A percentile compares a stretch with the other conserved stretches of the same genome.
phyloP scores from a whole-genome alignment of 2,797 vertebrate genomes.

The Pipistrellus pipistrellus region DNA sequence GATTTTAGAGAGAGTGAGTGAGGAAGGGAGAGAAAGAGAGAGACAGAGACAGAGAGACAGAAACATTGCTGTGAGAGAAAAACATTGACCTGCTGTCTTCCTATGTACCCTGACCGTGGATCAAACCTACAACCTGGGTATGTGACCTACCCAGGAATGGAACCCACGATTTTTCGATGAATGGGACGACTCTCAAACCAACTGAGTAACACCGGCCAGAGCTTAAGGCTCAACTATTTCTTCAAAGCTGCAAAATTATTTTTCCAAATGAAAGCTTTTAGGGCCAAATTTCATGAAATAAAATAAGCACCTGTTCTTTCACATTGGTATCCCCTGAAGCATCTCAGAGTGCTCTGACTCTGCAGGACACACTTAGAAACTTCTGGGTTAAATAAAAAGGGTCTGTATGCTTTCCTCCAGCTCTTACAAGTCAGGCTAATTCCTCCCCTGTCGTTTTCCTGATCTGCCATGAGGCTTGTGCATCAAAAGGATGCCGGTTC shows the following conservation, averaged over 20 bases:
- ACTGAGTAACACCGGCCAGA: neutral
- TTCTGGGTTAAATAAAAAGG: neutral
- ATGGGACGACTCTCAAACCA: neutral
- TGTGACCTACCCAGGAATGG: neutral
- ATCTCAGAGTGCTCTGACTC: neutral
- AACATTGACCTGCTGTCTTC: neutral
- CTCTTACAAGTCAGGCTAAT: neutral
- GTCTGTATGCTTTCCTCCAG: neutral
- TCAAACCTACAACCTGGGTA: neutral
- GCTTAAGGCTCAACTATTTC: neutral
- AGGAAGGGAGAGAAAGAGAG: neutral
- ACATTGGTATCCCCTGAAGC: no score
- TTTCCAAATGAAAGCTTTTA: slow-evolving; percentile 7
- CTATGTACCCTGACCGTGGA: neutral
- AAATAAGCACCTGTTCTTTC: no score
- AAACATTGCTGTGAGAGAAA: neutral
- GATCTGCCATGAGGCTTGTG: neutral
- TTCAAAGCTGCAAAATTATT: neutral
- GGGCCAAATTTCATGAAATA: neutral
- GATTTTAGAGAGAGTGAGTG: neutral
- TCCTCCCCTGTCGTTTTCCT: neutral
- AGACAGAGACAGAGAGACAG: neutral
- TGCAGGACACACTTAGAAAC: neutral
- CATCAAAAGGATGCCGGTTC: no score
- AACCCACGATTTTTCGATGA: neutral